Evolutionary conservation across 2,888 invertebrate species (phyloP).

Genomic region (Dioctria linearis): DNA sequence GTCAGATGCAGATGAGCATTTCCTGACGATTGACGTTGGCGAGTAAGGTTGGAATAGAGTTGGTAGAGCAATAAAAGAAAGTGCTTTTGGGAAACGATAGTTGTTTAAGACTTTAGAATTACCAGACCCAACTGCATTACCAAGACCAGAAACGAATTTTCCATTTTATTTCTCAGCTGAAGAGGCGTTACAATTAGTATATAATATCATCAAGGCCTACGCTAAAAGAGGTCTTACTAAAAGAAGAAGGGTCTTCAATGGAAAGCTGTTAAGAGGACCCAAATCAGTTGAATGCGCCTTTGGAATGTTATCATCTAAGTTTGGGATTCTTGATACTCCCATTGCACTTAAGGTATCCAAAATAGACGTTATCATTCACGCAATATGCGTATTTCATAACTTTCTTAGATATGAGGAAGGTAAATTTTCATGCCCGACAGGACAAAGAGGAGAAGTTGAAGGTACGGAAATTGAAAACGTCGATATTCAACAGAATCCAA

Average conservation of each 20-base stretch:
- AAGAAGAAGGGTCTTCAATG: conserved; percentile 4
- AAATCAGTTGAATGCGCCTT: conserved; percentile 8
- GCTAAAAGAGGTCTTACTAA: no score
- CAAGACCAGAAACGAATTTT: no score
- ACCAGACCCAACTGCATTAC: no score
- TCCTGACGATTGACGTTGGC: conserved; percentile 28
- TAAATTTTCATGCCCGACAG: no score
- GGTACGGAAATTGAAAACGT: no score
- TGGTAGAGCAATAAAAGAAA: conserved; percentile 6
- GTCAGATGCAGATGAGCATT: conserved; percentile 19
- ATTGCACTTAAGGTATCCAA: neutral
- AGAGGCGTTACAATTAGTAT: no score
- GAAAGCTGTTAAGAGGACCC: neutral
- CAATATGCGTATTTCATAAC: neutral
- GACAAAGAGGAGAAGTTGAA: no score
- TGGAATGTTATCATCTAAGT: conserved; percentile 6
- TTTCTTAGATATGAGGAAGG: neutral
- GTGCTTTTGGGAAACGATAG: neutral
- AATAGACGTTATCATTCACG: neutral
- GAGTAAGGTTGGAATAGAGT: conserved; percentile 27
- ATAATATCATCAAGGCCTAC: no score
- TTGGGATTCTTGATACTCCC: neutral
- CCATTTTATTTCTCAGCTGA: no score
- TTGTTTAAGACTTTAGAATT: neutral
- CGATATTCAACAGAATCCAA: no score